Evolutionary conservation across 2,888 invertebrate genomes (phyloP).

Genomic region (Nephrotoma guestfalica): DNA sequence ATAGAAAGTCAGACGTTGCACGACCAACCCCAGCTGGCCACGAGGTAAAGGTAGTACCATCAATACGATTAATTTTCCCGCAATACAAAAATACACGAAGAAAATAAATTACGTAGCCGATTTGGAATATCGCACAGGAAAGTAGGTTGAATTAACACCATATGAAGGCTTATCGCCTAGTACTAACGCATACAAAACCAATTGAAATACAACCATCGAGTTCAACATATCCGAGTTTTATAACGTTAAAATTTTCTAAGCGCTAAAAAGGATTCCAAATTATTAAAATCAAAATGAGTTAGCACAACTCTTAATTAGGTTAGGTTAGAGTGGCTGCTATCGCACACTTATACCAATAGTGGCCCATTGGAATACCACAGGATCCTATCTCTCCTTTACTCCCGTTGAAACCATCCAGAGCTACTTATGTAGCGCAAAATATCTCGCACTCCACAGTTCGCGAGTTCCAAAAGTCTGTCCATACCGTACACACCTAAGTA

Average conservation of each 20-base stretch:
- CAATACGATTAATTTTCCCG: conserved; percentile 39
- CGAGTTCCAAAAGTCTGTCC: too few species aligned
- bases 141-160: conserved; percentile 38
- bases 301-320: too few species aligned
- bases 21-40: neutral
- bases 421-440: too few species aligned
- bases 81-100: conserved; percentile 19
- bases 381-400: too few species aligned
- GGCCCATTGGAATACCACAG: too few species aligned
- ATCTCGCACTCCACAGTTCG: too few species aligned
- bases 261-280: neutral
- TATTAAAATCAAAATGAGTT: neutral
- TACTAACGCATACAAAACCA: neutral
- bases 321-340: too few species aligned
- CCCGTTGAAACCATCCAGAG: too few species aligned
- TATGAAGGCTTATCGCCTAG: conserved; percentile 6
- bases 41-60: conserved; percentile 14
- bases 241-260: neutral
- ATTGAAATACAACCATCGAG: neutral
- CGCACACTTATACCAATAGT: too few species aligned
- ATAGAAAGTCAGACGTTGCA: neutral
- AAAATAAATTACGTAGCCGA: conserved; percentile 23
- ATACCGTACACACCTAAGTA: too few species aligned
- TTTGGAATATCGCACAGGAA: conserved; percentile 39
- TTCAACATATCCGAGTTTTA: neutral